Base-by-base conservation (phyloP, 2,888 invertebrate species). In the Lithosia quadra region DNA sequence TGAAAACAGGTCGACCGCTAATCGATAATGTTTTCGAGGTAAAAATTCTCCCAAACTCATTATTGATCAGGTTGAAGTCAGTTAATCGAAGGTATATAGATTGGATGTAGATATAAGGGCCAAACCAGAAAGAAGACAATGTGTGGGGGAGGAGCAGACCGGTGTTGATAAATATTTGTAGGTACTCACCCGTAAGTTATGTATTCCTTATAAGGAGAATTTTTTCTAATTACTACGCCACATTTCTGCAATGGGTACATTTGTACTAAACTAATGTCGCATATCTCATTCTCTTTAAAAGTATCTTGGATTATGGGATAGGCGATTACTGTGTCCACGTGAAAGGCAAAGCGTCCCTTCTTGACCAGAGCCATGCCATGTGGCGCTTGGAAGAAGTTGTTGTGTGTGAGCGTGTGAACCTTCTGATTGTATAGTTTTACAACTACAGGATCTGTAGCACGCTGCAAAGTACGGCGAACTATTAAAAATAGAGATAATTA, bases 321-420 rank as follows among this genome's bases (percentile, higher is more conserved):
- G 1, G 96, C 97, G 0, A 95, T 95, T 0, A 96, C 95, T 0
- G 95, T 96, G 86, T 97, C 97, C 7, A 96, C 95, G 81, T 97
- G 96, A 86, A 96, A 97, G 0, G 97, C 97, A 83, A 96, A 97
- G 2, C 96, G 96, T 3, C 97, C 97, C 39, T 90, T 87, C 83
- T 95, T 95, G 0, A 97, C 96, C 75, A 95, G 86, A 0, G 88
- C 87, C 84, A 97, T 91, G 15, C 97, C 97, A 61, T 94, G 88
- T 9, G 92, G 92, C 0, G 96, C 92, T 15, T 92, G 83, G 68
- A 95, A 95, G 88, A 96, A 96, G 75, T 96, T 95, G 53, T 89
- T 77, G 0, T 81, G 76, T 0, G 81, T 77, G 0, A 73, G 72
- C 0, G 86, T 85, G 2, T 84, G 86, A 36, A 97, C 95, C 89